Evolutionary conservation across 1,140 invertebrate species (phyloP).

Genomic region (Panagrolaimus sp.): DNA sequence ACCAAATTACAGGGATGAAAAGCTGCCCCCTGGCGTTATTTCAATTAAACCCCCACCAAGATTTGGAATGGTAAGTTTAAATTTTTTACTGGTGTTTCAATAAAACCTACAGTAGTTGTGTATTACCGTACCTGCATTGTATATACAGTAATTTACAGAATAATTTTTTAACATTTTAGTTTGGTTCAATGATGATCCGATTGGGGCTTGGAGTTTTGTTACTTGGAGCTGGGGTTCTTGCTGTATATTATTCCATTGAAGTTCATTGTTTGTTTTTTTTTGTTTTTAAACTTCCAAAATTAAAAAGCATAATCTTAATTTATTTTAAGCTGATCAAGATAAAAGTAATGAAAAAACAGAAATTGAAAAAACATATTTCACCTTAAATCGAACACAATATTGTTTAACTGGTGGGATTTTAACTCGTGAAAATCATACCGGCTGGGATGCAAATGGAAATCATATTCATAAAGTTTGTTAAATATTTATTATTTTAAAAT

Average conservation of each 20-base stretch:
- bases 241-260: conserved; percentile 15
- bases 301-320: neutral
- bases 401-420: conserved; percentile 3
- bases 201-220: neutral
- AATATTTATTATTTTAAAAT: neutral
- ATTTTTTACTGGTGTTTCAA: too few relatives aligned
- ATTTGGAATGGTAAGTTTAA: too few relatives aligned
- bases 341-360: neutral
- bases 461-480: neutral
- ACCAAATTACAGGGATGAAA: too few relatives aligned
- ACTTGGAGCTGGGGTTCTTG: conserved; percentile 7
- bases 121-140: too few relatives aligned
- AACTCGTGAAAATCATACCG: neutral
- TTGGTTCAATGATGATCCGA: neutral
- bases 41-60: too few relatives aligned
- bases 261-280: conserved; percentile 1
- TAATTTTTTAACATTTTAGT: too few relatives aligned
- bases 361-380: neutral
- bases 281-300: neutral
- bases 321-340: neutral
- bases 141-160: too few relatives aligned
- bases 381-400: neutral
- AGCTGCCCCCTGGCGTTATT: too few relatives aligned
- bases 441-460: neutral
- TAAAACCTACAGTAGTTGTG: too few relatives aligned